Evolutionary conservation across 2,113 vertebrate genomes (phyloP).

Genomic region (Sebastes schlegelii): DNA sequence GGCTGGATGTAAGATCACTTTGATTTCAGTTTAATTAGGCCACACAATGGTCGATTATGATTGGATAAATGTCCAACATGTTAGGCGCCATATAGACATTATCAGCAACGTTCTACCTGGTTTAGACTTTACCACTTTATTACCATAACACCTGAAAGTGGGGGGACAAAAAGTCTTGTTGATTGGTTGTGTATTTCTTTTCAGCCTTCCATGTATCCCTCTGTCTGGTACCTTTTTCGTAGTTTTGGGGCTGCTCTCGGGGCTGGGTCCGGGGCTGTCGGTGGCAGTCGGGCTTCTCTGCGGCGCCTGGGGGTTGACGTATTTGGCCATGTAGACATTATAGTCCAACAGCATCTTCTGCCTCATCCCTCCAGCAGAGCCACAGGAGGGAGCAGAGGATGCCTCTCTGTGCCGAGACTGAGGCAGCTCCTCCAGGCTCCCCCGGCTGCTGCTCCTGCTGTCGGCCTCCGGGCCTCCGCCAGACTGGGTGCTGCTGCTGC

Average conservation of each 20-base stretch:
- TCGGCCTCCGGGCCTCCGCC: conserved; percentile 84
- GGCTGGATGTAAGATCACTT: no score
- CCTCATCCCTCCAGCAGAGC: conserved; percentile 72
- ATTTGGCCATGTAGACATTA: conserved; percentile 94
- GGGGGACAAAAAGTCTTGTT: no score
- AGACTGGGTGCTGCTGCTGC: conserved; percentile 84
- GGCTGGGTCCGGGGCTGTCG: conserved; percentile 88
- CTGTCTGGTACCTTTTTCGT: conserved; percentile 88
- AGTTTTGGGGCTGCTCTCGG: conserved; percentile 91
- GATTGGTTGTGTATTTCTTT: neutral
- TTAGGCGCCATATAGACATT: no score
- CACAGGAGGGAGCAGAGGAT: conserved; percentile 43
- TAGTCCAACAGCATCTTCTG: conserved; percentile 96
- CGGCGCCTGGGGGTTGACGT: conserved; percentile 85
- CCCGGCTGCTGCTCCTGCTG: conserved; percentile 93
- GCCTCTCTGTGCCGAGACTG: conserved; percentile 88
- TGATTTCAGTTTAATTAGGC: no score
- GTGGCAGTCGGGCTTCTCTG: conserved; percentile 81
- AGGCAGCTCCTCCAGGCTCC: conserved; percentile 89
- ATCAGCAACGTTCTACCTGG: no score
- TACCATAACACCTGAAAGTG: no score
- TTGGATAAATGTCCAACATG: no score
- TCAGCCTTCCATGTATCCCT: neutral
- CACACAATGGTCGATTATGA: no score
- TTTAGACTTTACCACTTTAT: no score